Evolutionary conservation across 2,888 invertebrate genomes (phyloP), one percentile per base, ranked within the genome.

Genomic region (Abrostola triplasia): DNA sequence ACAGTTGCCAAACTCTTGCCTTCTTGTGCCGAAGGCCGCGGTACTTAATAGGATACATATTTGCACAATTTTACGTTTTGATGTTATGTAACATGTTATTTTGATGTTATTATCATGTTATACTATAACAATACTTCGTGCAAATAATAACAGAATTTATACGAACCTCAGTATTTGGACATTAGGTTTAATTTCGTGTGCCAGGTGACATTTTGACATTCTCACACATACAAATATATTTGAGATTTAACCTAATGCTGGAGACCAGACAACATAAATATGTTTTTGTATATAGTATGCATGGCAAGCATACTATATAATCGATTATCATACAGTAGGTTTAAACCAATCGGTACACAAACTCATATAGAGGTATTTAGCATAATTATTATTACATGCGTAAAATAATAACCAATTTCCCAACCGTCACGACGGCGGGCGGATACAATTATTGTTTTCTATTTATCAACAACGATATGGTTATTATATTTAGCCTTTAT

Each of bases 351-450:
- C 13, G 5, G 6, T 44, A 13, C 13, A 5, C 5, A 24, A 47
- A 47, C 24, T 24, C 24, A 13, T 13, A 1, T 9, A 47, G 44
- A 2, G 13, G 44, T 24, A 24, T 13, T 47, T 47, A 47, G 9
- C 0, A 9, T 47, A n/a, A n/a, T n/a, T n/a, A 47, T 47, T 13
- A 5, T 8, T 47, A 9, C 44, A 5, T 24, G 13, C 44, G 24
- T 24, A 24, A 24, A 24, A 24, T 24, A 47, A 47, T 47, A 47
- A 47, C 44, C 44, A 47, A 13, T 47, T 47, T 47, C 44, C 44
- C 7, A 13, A 8, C 44, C 9, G 24, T 4, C 4, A 4, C 24
- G 24, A 24, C 13, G 13, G 13, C 44, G 9, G 13, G 13, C 44
- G 9, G 44, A 13, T 9, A 5, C 12, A 13, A 47, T 47, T 47